These are phyloP conservation scores for Oncopeltus fasciatus DNA, from an alignment of 1,140 invertebrate species.

Conservation along the genomic window DNA sequence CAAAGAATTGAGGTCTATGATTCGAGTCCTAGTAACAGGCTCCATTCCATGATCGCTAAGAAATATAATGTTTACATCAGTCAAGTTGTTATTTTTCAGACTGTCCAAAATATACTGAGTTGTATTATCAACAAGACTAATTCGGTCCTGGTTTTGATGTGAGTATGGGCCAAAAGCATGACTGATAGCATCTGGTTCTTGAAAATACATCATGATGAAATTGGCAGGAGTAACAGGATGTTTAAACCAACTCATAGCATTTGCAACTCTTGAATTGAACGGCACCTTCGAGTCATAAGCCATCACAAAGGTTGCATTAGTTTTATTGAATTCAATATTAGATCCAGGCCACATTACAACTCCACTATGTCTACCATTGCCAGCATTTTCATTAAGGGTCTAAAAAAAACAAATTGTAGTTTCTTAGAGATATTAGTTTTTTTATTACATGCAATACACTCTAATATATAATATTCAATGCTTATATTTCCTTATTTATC, in stretches of 20 bases:
- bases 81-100: conserved; percentile 34
- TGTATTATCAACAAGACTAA: conserved; percentile 39
- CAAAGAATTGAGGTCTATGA: conserved; percentile 43
- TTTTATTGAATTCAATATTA: conserved; percentile 33
- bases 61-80: conserved; percentile 49
- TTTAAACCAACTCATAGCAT: conserved; percentile 47
- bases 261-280: conserved; percentile 42
- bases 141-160: conserved; percentile 32
- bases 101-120: conserved; percentile 41
- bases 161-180: conserved; percentile 37
- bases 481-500: too few relatives aligned
- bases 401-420: too few relatives aligned
- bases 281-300: conserved; percentile 34
- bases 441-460: too few relatives aligned
- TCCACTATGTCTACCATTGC: too few relatives aligned
- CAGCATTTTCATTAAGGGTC: conserved; percentile 37
- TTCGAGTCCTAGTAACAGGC: conserved; percentile 32
- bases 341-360: conserved; percentile 51
- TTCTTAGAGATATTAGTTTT: too few relatives aligned
- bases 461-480: too few relatives aligned
- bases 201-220: conserved; percentile 53
- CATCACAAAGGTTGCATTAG: conserved; percentile 32
- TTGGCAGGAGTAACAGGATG: conserved; percentile 40
- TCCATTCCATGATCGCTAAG: conserved; percentile 67
- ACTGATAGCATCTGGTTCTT: conserved; percentile 49